A percentile compares a stretch with the other conserved stretches of the same genome.
Conservation (phyloP, 2,888 invertebrate genomes). For the Campoletis raptor region DNA sequence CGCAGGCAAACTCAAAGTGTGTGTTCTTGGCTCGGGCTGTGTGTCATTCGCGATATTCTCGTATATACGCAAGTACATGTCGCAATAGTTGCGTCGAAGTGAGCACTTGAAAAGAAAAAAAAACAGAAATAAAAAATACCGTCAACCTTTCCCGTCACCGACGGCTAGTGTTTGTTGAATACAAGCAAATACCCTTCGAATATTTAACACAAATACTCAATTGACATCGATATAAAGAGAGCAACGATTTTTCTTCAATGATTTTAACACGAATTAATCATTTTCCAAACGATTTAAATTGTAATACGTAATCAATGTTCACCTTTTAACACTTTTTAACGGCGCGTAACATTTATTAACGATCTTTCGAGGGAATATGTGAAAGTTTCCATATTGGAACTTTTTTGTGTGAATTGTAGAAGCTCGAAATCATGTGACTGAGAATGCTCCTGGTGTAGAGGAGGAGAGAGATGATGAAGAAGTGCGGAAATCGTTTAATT, state of each 20-base stretch:
- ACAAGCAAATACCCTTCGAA: conserved; percentile 45
- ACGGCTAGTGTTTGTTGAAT: conserved; percentile 28
- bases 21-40: neutral
- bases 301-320: neutral
- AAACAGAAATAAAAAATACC: conserved; percentile 35
- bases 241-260: neutral
- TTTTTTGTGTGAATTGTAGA: neutral
- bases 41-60: neutral
- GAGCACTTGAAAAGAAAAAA: conserved; percentile 11
- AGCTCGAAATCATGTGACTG: neutral
- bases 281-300: neutral
- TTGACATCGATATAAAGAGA: neutral
- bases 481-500: conserved; percentile 32
- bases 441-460: neutral
- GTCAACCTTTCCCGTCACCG: conserved; percentile 64
- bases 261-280: too few relatives aligned
- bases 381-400: neutral
- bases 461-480: neutral
- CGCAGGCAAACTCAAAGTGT: conserved; percentile 41
- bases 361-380: neutral
- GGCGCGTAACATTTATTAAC: neutral
- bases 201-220: neutral
- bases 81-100: conserved; percentile 53
- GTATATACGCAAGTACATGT: conserved; percentile 24
- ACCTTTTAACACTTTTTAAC: neutral